Evolutionary conservation across 1,140 invertebrate genomes (phyloP).

Genomic region (Pseudomyrmex cubaensis): DNA sequence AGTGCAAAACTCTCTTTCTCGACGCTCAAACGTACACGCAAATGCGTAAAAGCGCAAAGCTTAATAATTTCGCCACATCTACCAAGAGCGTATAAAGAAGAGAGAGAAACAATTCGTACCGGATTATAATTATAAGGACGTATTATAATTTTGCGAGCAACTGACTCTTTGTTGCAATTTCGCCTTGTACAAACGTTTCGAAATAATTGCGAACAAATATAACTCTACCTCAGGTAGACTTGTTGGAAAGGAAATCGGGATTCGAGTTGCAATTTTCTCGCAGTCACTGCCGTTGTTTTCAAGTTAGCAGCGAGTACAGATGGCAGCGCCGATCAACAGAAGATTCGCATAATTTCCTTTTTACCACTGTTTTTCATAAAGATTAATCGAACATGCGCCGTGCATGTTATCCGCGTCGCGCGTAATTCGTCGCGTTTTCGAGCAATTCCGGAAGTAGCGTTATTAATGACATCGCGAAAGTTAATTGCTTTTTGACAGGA

Average conservation of each 20-base stretch:
- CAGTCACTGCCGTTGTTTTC: conserved; percentile 28
- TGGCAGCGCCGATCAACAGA: neutral
- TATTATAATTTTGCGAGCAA: conserved; percentile 34
- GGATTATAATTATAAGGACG: conserved; percentile 31
- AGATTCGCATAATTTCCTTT: conserved; percentile 39
- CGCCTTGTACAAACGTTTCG: neutral
- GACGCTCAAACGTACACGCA: neutral
- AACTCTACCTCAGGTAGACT: neutral
- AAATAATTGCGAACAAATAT: conserved; percentile 46
- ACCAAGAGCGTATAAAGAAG: neutral
- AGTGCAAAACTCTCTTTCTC: neutral
- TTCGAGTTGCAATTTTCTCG: conserved; percentile 37
- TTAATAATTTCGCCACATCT: conserved; percentile 12
- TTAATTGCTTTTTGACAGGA: conserved; percentile 75
- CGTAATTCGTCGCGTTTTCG: conserved; percentile 48
- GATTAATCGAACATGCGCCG: conserved; percentile 77
- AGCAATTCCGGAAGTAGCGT: conserved; percentile 61
- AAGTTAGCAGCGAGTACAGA: neutral
- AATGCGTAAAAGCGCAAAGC: neutral
- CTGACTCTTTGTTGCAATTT: conserved; percentile 25
- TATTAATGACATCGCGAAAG: conserved; percentile 74
- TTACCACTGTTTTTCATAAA: conserved; percentile 70
- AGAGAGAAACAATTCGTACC: neutral
- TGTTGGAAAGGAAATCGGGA: conserved; percentile 15
- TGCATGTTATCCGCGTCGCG: conserved; percentile 48